Conservation (phyloP, 1,140 invertebrate genomes). For the Dreissena polymorpha region DNA sequence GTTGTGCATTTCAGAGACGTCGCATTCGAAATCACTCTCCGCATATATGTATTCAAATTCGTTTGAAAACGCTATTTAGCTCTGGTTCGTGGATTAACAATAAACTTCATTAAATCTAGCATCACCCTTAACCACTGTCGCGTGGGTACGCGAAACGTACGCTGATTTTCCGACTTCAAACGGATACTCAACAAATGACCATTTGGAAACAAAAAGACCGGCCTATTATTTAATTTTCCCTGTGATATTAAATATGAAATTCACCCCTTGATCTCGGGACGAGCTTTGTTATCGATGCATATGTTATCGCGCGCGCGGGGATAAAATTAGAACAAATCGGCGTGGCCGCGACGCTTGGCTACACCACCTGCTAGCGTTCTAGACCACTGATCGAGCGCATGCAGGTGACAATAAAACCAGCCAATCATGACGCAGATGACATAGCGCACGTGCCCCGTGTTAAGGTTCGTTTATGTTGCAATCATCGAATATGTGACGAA, state of each 20-base stretch:
- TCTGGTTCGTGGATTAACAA: no score
- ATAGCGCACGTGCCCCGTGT: no score
- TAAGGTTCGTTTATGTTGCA: no score
- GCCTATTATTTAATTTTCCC: slow-evolving; percentile 10
- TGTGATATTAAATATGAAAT: slow-evolving; percentile 44
- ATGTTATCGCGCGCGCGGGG: neutral
- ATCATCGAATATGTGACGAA: no score
- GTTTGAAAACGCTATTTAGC: no score
- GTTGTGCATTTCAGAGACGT: no score
- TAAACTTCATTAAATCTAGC: no score
- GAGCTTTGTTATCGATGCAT: neutral
- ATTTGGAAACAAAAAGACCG: neutral
- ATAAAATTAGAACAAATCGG: neutral
- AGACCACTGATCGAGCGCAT: slow-evolving; percentile 31
- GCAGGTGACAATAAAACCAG: slow-evolving; percentile 41
- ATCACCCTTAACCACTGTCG: no score
- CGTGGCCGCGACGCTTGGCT: slow-evolving; percentile 36
- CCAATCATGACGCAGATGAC: slow-evolving; percentile 32
- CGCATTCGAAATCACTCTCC: no score
- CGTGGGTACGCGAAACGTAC: no score
- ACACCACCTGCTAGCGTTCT: slow-evolving; percentile 12
- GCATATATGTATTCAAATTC: no score
- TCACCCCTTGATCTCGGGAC: slow-evolving; percentile 29
- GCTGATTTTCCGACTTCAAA: no score
- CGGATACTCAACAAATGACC: neutral